A percentile compares a stretch with the other conserved stretches of the same genome.
These are phyloP conservation scores for Drosophila busckii DNA, from an alignment of 1,140 invertebrate genomes.

Conservation along the genomic window DNA sequence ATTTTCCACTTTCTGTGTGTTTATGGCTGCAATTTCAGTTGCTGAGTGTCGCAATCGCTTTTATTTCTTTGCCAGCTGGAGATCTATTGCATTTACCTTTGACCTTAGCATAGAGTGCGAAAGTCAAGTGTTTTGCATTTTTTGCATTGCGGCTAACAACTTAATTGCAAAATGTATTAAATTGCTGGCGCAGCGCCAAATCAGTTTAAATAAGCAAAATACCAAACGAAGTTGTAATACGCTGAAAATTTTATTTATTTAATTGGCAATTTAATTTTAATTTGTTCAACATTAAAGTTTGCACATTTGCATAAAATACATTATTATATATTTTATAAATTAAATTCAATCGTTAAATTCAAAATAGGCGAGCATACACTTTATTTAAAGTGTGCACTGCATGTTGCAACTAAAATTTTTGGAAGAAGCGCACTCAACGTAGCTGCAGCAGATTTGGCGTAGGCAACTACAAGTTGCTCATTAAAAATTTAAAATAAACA, in stretches of 20 bases:
- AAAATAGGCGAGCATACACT: conserved; percentile 55
- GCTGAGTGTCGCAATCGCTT: conserved; percentile 16
- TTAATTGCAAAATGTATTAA: conserved; percentile 65
- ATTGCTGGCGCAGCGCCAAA: conserved; percentile 21
- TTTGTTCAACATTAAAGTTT: too few species aligned
- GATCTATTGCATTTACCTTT: neutral
- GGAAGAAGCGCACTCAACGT: too few species aligned
- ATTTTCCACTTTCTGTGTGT: conserved; percentile 22
- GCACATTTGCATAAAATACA: too few species aligned
- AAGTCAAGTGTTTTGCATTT: conserved; percentile 63
- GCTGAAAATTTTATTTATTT: too few species aligned
- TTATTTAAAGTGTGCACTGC: conserved; percentile 30
- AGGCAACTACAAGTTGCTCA: too few species aligned
- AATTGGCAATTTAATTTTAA: too few species aligned
- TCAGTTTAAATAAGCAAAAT: conserved; percentile 12
- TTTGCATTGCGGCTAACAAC: conserved; percentile 36
- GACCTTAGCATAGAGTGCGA: conserved; percentile 44
- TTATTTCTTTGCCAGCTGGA: conserved; percentile 2
- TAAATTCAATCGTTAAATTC: too few species aligned
- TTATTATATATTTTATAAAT: too few species aligned
- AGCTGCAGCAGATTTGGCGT: too few species aligned
- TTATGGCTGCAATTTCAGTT: conserved; percentile 12
- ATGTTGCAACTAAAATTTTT: conserved; percentile 14
- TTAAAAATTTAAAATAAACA: conserved; percentile 52
- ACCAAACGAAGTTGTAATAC: too few species aligned